Conservation (phyloP, 2,888 invertebrate species). For the Pherbina coryleti region DNA sequence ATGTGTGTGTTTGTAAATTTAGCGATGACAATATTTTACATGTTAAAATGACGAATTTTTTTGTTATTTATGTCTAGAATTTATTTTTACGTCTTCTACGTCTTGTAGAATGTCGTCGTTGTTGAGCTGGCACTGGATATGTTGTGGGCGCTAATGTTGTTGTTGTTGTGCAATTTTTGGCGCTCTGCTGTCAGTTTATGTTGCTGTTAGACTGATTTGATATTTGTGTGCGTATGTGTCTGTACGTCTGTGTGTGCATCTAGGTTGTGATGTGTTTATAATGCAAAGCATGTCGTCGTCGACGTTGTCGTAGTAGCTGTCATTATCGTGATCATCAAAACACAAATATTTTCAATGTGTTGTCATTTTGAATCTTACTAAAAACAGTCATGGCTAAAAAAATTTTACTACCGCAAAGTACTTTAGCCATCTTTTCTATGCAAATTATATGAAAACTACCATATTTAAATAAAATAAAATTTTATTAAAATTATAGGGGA, state of each 20-base stretch:
- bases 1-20: not conserved
- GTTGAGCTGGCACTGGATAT: not conserved
- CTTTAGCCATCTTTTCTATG: too few species aligned
- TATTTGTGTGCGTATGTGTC: not conserved
- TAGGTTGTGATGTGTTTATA: not conserved
- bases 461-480: too few species aligned
- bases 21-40: slow-evolving; percentile 13
- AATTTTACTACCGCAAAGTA: too few species aligned
- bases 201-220: not conserved
- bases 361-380: not conserved
- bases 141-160: not conserved
- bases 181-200: not conserved
- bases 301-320: slow-evolving; percentile 8
- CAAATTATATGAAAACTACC: too few species aligned
- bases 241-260: not conserved
- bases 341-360: not conserved
- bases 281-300: not conserved
- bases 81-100: not conserved
- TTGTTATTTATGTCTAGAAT: not conserved
- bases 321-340: slow-evolving; percentile 10
- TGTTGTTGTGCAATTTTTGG: too few species aligned
- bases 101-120: not conserved
- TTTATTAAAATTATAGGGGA: too few species aligned
- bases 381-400: too few species aligned
- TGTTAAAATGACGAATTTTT: slow-evolving; percentile 2